Percentiles rank a stretch among this genome's conserved stretches.
Evolutionary conservation across 2,888 invertebrate species (phyloP).

Genomic region (Clivina fossor): DNA sequence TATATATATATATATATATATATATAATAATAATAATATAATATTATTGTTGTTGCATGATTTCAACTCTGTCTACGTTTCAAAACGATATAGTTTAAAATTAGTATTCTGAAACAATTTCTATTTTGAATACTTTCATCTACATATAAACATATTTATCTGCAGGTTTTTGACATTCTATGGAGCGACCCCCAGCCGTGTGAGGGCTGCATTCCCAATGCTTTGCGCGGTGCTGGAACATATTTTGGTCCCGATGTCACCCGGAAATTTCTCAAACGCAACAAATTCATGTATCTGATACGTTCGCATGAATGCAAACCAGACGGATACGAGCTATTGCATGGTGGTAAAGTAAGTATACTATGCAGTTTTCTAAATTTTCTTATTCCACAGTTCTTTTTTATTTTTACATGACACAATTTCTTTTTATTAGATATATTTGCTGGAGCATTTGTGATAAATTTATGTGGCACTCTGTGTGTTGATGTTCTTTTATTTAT

Average conservation of each 20-base stretch:
- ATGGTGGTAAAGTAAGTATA: constrained; percentile 77
- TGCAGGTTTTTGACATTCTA: constrained; percentile 81
- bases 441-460: neutral
- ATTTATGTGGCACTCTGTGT: neutral
- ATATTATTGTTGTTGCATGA: too few species aligned
- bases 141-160: too few species aligned
- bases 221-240: constrained; percentile 85
- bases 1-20: too few species aligned
- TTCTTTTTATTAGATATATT: neutral
- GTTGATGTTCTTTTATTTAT: too few species aligned
- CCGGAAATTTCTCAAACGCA: constrained; percentile 71
- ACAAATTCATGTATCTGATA: constrained; percentile 76
- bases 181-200: constrained; percentile 90
- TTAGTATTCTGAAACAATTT: too few species aligned
- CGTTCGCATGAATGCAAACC: constrained; percentile 93
- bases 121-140: too few species aligned
- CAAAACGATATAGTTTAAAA: too few species aligned
- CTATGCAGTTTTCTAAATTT: neutral
- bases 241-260: constrained; percentile 93
- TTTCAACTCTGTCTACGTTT: too few species aligned
- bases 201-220: constrained; percentile 80
- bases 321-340: constrained; percentile 86
- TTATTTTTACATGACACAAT: neutral
- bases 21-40: too few species aligned
- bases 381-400: neutral